Evolutionary conservation across 23 tunicate genomes (phyloP).

Genomic region (Diplosoma virens): DNA sequence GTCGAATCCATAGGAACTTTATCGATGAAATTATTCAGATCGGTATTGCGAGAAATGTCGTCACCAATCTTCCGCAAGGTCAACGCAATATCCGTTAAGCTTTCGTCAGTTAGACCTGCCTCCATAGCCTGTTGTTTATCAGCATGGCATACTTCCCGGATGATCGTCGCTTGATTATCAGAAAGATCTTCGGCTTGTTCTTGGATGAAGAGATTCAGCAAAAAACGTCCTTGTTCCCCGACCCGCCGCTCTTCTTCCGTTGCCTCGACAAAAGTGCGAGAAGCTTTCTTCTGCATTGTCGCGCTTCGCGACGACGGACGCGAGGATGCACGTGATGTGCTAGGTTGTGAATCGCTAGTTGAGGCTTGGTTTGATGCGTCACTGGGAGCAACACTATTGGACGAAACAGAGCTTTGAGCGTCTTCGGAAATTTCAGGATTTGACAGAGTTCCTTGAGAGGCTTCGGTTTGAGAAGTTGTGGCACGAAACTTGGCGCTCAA

Average conservation of each 20-base stretch:
- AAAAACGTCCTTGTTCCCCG: conserved; percentile 32
- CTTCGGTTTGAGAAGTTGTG: too few species aligned
- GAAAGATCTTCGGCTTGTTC: conserved; percentile 48
- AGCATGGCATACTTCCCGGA: conserved; percentile 46
- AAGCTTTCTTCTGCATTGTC: neutral
- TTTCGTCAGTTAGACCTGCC: conserved; percentile 53
- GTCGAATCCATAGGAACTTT: conserved; percentile 62
- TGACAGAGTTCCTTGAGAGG: too few species aligned
- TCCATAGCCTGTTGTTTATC: neutral
- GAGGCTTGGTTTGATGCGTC: too few species aligned
- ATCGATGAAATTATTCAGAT: conserved; percentile 60
- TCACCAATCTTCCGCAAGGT: conserved; percentile 65
- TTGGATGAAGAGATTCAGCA: conserved; percentile 50
- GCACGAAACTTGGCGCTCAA: too few species aligned
- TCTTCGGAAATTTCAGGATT: too few species aligned
- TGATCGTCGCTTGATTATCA: conserved; percentile 11
- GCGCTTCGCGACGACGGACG: neutral
- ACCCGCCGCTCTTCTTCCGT: conserved; percentile 26
- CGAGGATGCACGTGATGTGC: neutral
- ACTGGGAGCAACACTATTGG: too few species aligned
- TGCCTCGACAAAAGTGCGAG: conserved; percentile 21
- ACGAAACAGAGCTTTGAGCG: too few species aligned
- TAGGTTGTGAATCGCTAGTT: too few species aligned
- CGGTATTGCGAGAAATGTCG: conserved; percentile 50
- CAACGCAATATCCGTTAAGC: conserved; percentile 42